Base-by-base conservation (phyloP, 2,888 invertebrate species). In the Trichacis sp. region DNA sequence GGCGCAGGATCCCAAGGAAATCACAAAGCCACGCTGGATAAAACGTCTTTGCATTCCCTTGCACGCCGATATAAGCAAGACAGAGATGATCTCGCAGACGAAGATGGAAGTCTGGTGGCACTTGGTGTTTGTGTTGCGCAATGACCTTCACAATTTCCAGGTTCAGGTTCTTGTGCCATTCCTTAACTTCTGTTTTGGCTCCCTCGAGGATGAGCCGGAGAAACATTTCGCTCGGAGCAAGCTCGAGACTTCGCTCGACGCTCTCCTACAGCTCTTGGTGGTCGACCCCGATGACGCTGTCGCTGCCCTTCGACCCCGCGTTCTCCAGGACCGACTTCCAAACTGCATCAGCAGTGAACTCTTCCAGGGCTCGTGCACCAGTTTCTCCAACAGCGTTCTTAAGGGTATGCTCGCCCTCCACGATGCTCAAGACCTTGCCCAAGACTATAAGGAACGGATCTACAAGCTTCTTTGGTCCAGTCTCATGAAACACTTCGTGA, bases 21-120 rank as follows among this genome's bases (percentile, higher is more conserved):
- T 88, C 20, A 86, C 87, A 30, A 86, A 88, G n/a, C 74, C 84
- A 0, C 91, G 91, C 80, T 88, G 91, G 69, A 84, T 93, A 8
- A 91, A 90, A 76, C 83, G 94, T 1, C 83, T 94, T 3, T 85
- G 92, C 40, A 90, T 92, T 54, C 94, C 94, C 0, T 75, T 94
- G 6, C 88, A 87, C 72, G 88, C 91, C 0, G 91, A 91, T 58
- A 92, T 93, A 82, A 90, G 92, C 0, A 91, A 89, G 82, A 88
- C 88, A 0, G 88, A 89, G 67, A 85, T 87, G 40, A 88, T 90
- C n/a, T 89, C 89, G 0, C 63, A 88, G n/a, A 89, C 90, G 18
- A 91, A 93, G 79, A 86, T 92, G 47, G 87, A 90, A 49, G 89
- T 91, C 2, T 93, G 93, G 90, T 90, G 91, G 88, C 89, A 89